Evolutionary conservation across 2,113 vertebrate genomes (phyloP), one percentile per base, ranked within the genome.

Genomic region (Speoplatyrhinus poulsoni): DNA sequence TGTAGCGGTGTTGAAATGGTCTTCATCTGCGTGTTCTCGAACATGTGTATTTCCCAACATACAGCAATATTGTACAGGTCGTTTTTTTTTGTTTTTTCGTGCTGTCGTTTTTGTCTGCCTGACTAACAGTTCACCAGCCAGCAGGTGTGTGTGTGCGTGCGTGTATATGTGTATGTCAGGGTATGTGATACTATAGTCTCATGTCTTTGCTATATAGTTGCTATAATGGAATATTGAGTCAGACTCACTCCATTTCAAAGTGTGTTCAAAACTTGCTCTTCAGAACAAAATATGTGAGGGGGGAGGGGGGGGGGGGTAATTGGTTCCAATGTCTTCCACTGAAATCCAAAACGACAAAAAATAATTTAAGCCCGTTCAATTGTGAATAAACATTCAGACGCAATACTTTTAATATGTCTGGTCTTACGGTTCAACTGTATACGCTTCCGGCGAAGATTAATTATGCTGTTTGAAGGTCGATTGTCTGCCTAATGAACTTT

Each of bases 21-120:
- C n/a, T 92, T 92, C 52, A 88, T 85, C 84, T 83, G 81, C 85
- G 78, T 82, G 10, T 83, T 82, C 74, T 83, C 66, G 67, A 79
- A 82, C 68, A 83, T 85, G 76, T 86, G 84, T 81, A 69, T 84
- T 87, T 85, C 72, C 75, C 72, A 84, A 82, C 77, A 81, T 72
- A 89, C 89, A 92, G 91, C 92, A 92, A 92, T 93, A 92, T 87
- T 91, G 86, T 91, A 89, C 87, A 91, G 85, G 84, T 90, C 85
- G 86, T 83, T 77, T 89, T 69, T 62, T 62, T 33, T 87, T 83
- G 76, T 89, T 67, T 62, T 62, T 74, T 77, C 33, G 12, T 70
- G 67, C 16, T 80, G 59, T 74, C 59, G 48, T 59, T 83, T 26
- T 76, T 80, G 81, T 87, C 79, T 66, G 85, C 89, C 85, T 90